Base-by-base conservation (phyloP, 2,888 invertebrate species). In the Drosophila hamatofila region DNA sequence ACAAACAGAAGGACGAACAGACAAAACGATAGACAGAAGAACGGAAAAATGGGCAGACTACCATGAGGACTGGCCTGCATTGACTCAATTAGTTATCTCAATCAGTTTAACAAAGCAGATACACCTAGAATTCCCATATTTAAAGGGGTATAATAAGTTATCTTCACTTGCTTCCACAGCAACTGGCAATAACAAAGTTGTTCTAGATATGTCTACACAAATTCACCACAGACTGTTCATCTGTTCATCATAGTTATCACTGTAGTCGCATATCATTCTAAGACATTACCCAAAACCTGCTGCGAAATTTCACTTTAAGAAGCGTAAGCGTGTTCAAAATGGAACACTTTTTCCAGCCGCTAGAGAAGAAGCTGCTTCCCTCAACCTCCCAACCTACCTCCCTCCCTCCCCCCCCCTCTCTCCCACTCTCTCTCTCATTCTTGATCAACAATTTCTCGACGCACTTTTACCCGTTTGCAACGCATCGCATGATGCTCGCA, bases 401-500 rank as follows among this genome's bases (percentile, higher is more conserved):
- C 18, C 46, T 2, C 18, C 18, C 44, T 1, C 14, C 5, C 44
- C 21, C 14, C 5, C 23, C 1, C 8, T 16, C 48, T 16, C 16
- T 25, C 46, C 0, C 23, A 3, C 14, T 2, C 27, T 21, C 42
- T 42, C 27, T 18, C 18, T 18, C 18, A 14, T 14, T 33, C 49
- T 21, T 30, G 1, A 30, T 18, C 30, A 14, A 3, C 30, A 14
- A 21, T 49, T 70, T 25, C 60, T 52, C 70, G 39, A 83, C 86
- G 86, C 86, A 83, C 77, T 83, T 83, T 81, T 84, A 68, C 49
- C 80, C 62, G 56, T 62, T 42, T 59, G 67, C 35, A 18, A 1
- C 5, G n/a, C n/a, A 5, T 48, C 30, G 48, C 48, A 12, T 30
- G 48, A 6, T 30, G 48, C 60, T 63, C 55, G 51, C 75, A 73